phyloP scores from a whole-genome alignment of 2,113 vertebrate genomes.

The Hippocampus guttulatus region DNA sequence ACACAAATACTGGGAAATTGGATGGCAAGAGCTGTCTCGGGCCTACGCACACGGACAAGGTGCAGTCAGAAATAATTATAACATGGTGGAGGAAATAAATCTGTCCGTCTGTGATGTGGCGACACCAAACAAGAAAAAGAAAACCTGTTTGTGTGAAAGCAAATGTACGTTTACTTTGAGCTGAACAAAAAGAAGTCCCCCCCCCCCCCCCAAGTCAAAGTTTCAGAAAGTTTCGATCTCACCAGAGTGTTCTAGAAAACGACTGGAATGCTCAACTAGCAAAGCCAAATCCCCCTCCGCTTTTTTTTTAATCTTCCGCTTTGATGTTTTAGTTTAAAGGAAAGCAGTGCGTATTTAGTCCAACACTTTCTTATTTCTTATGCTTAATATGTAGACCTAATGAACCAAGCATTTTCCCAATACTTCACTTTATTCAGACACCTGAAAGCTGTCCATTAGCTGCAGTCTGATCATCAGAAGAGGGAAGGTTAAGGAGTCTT shows the following conservation, averaged over 20 bases:
- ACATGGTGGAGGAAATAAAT: no score
- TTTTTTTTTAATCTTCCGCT: neutral
- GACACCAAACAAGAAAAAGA: neutral
- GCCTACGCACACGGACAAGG: no score
- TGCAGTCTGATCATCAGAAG: neutral
- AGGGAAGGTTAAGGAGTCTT: neutral
- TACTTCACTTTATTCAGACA: neutral
- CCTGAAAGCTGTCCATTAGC: neutral
- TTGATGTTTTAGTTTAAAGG: conserved; percentile 6
- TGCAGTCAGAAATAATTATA: no score
- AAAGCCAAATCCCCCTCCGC: conserved; percentile 1
- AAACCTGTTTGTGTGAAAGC: neutral
- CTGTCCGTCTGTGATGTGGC: neutral
- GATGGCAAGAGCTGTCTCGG: no score
- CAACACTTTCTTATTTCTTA: neutral
- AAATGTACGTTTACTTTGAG: neutral
- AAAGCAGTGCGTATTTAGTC: neutral
- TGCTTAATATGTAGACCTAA: neutral
- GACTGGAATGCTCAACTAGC: neutral
- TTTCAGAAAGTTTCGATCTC: neutral
- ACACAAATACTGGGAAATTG: neutral
- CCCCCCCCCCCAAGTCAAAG: neutral
- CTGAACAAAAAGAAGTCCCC: no score
- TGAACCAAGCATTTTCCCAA: neutral
- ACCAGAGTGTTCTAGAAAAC: neutral